Base-by-base conservation (phyloP, 2,797 vertebrate species). In the Muscicapa striata region DNA sequence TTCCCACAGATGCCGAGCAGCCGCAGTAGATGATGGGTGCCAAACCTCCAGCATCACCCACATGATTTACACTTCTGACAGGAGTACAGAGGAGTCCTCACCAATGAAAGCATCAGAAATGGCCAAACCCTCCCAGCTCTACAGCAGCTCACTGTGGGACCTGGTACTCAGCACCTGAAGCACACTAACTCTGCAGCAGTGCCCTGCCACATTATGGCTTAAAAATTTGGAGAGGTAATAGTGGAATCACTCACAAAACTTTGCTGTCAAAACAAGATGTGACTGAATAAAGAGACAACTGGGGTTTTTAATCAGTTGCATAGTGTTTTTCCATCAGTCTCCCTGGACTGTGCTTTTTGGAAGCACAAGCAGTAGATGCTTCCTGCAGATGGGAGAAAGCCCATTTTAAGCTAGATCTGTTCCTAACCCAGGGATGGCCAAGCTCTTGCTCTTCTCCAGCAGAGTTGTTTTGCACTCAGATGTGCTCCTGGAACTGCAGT, bases 1-100 rank as follows among this genome's bases (percentile, higher is more conserved):
- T 95, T 95, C 94, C 87, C 93, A 95, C 58, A 61, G 88, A 72
- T 0, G 15, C 80, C 0, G 9, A 78, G 74, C 83, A 91, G 84
- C 38, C 5, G 0, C 66, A 34, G 30, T 1, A 38, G 16, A 19
- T 0, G 11, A 40, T 6, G 81, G 68, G 69, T 95, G 88, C 86
- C 86, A 87, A 87, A 24, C 30, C 51, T 75, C 27, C 52, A 55
- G 68, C 1, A 1, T 67, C 67, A 82, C 79, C 51, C 77, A 48
- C 0, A 3, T 17, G 38, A 94, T 91, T 84, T 45, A 70, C 27
- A 22, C 68, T 90, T 75, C 5, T 78, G 77, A 70, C 45, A 55
- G 40, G 43, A 76, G 40, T 4, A 69, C 34, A 82, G 61, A 79
- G 77, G 49, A 73, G 17, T 40, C 51, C 57, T 84, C 43, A 32